These are phyloP conservation scores for Automeris io DNA, from an alignment of 2,888 invertebrate genomes.

Conservation along the genomic window DNA sequence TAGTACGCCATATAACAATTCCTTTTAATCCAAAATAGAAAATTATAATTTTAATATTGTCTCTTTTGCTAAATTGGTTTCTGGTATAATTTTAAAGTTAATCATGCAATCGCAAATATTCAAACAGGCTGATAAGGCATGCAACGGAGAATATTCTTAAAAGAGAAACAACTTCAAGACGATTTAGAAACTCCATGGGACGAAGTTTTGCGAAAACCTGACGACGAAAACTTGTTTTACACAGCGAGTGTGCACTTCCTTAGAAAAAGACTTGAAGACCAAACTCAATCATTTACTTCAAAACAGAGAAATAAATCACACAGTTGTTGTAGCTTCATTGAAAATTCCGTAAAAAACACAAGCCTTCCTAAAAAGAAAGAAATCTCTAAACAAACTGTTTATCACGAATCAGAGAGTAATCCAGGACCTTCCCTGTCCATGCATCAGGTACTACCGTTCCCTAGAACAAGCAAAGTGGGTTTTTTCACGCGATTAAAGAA, in stretches of 20 bases:
- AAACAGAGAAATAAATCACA: conserved; percentile 27
- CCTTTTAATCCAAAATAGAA: too few species aligned
- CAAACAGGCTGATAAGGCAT: conserved; percentile 32
- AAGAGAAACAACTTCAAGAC: conserved; percentile 12
- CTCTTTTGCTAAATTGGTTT: too few species aligned
- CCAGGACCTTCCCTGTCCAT: conserved; percentile 38
- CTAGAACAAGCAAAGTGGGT: conserved; percentile 43
- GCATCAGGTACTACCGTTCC: conserved; percentile 59
- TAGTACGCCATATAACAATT: too few species aligned
- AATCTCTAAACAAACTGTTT: too few species aligned
- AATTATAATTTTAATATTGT: too few species aligned
- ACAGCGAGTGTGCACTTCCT: conserved; percentile 61
- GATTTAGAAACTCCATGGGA: conserved; percentile 17
- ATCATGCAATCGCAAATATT: conserved; percentile 3
- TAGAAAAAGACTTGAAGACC: conserved; percentile 49
- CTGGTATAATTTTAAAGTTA: too few species aligned
- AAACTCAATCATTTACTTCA: conserved; percentile 19
- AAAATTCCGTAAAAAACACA: neutral
- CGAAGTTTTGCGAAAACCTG: conserved; percentile 25
- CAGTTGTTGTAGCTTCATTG: conserved; percentile 40
- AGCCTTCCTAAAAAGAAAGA: neutral
- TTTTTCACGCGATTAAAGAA: conserved; percentile 44
- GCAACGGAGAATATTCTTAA: conserved; percentile 30
- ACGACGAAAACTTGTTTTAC: conserved; percentile 50
- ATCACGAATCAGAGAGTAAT: neutral